Evolutionary conservation across 2,113 vertebrate genomes (phyloP).

Genomic region (Amia ocellicauda): DNA sequence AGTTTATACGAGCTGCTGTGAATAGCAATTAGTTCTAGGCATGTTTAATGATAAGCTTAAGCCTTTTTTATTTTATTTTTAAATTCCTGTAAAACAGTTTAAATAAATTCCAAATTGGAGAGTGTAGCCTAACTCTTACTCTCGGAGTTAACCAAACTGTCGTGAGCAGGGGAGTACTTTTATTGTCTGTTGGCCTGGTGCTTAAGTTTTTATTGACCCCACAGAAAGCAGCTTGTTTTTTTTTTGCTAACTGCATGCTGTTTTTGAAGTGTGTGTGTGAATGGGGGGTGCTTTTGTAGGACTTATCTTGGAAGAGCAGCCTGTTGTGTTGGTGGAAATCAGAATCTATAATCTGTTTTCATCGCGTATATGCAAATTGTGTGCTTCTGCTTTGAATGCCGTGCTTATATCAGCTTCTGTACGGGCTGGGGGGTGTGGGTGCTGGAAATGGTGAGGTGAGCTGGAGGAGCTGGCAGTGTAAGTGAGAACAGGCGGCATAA

Average conservation of each 20-base stretch:
- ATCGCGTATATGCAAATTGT: neutral
- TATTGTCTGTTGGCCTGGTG: neutral
- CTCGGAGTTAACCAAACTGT: too few species aligned
- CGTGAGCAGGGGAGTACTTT: neutral
- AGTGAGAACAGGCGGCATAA: conserved; percentile 14
- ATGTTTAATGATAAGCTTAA: too few species aligned
- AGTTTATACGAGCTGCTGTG: too few species aligned
- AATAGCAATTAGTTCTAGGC: too few species aligned
- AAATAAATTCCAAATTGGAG: too few species aligned
- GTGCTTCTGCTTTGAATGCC: neutral
- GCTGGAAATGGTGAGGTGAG: conserved; percentile 10
- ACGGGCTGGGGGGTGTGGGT: neutral
- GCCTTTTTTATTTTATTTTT: too few species aligned
- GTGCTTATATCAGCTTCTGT: neutral
- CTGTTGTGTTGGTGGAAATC: neutral
- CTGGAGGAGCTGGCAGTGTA: conserved; percentile 10
- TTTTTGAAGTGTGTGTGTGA: neutral
- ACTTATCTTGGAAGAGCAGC: neutral
- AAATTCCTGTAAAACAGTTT: too few species aligned
- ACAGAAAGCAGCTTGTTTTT: neutral
- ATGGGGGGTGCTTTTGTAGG: too few species aligned
- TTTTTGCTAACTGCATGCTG: neutral
- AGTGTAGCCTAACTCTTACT: too few species aligned
- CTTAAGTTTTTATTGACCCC: neutral
- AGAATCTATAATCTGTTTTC: neutral